Evolutionary conservation across 2,888 invertebrate genomes (phyloP).

Genomic region (Hypomecis punctinalis): DNA sequence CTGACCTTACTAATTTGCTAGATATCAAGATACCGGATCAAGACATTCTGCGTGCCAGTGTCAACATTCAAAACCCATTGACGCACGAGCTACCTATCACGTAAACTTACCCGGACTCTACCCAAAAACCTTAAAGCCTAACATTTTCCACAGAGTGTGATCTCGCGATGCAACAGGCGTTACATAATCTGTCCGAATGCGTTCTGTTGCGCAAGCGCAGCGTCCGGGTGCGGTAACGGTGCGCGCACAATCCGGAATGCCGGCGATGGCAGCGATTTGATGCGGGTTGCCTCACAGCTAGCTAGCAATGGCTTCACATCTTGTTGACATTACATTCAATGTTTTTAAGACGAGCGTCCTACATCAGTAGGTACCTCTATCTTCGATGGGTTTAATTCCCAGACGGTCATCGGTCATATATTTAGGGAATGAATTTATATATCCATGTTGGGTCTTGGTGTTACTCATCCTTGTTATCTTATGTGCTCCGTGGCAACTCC

Average conservation of each 20-base stretch:
- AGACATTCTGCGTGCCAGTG: background rate
- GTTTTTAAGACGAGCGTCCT: background rate
- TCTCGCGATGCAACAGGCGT: slow-evolving; percentile 59
- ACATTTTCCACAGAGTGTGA: slow-evolving; percentile 53
- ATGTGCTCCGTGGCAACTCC: too few species aligned
- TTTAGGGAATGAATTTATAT: too few species aligned
- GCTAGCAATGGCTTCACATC: background rate
- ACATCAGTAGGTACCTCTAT: too few species aligned
- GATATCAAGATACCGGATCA: background rate
- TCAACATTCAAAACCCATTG: background rate
- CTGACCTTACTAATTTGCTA: background rate
- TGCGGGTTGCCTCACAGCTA: slow-evolving; percentile 70
- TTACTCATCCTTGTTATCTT: too few species aligned
- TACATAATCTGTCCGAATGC: slow-evolving; percentile 76
- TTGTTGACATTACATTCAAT: background rate
- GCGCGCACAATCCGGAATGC: slow-evolving; percentile 78
- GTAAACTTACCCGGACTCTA: slow-evolving; percentile 12
- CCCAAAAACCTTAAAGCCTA: slow-evolving; percentile 5
- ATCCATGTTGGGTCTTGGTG: too few species aligned
- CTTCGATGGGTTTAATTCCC: too few species aligned
- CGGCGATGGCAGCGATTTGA: slow-evolving; percentile 77
- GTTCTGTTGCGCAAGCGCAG: slow-evolving; percentile 73
- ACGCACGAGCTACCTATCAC: slow-evolving; percentile 5
- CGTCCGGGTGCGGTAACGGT: slow-evolving; percentile 79
- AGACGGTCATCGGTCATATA: too few species aligned